Evolutionary conservation across 1,140 invertebrate species (phyloP).

Genomic region (Eubasilissa regina): DNA sequence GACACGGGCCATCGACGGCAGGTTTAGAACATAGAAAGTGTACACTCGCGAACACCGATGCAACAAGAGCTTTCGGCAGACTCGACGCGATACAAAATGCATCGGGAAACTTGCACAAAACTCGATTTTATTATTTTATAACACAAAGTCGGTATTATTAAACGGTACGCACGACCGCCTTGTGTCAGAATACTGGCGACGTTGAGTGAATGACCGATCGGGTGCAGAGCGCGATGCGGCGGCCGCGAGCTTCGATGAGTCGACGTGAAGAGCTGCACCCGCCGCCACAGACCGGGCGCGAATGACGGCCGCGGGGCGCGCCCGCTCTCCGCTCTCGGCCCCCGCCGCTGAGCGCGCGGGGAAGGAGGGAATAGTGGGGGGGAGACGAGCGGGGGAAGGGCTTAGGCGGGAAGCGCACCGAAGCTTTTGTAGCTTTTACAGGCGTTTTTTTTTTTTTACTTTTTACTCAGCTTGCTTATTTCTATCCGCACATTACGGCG

Average conservation of each 20-base stretch:
- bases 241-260: neutral
- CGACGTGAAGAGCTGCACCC: neutral
- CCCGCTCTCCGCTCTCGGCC: neutral
- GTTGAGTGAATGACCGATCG: neutral
- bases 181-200: neutral
- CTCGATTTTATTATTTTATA: constrained; percentile 13
- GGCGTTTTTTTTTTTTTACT: neutral
- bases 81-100: too few relatives aligned
- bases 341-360: neutral
- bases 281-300: constrained; percentile 32
- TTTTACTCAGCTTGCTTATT: neutral
- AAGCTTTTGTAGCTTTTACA: constrained; percentile 34
- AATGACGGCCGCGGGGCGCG: constrained; percentile 33
- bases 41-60: constrained; percentile 35
- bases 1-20: neutral
- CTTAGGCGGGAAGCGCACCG: constrained; percentile 22
- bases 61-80: constrained; percentile 18
- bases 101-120: constrained; percentile 8
- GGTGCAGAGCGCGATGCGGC: neutral
- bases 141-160: constrained; percentile 8
- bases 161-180: neutral
- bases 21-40: constrained; percentile 36
- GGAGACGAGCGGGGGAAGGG: constrained; percentile 8
- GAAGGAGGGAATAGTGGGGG: neutral
- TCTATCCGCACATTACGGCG: too few relatives aligned